Evolutionary conservation across 1,140 invertebrate species (phyloP), one percentile per base, ranked within the genome.

Genomic region (Drosophila baimaii): DNA sequence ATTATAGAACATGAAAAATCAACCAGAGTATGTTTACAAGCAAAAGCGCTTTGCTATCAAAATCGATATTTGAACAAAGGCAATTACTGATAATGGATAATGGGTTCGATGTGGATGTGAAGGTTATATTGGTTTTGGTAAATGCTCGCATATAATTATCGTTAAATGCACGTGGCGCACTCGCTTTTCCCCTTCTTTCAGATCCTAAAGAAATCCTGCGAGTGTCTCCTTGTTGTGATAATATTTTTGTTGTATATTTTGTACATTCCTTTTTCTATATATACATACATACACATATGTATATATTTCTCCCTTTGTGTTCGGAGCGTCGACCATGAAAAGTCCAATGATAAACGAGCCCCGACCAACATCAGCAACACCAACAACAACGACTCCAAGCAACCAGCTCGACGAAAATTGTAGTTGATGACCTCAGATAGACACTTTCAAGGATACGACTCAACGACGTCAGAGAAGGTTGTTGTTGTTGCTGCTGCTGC

Each of bases 401-500:
- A 68, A 49, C 41, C 31, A 49, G 68, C 82, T 54, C 56, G 41
- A 74, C 73, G 66, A 64, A 85, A 81, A 81, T 81, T 86, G 80
- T 89, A 68, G 80, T 89, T 89, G 84, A 89, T 89, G 85, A 89
- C 84, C 84, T 89, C 84, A 75, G 84, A 89, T 79, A 89, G 85
- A 90, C 74, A 65, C 66, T 75, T 78, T 90, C 84, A 89, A 89
- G 84, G 84, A 89, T 89, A 90, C 62, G 61, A 52, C 61, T 52
- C 62, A 65, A 65, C 65, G 65, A 69, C 37, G 77, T 39, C 68
- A 71, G 51, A 54, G 58, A 63, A 49, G 72, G 71, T 43, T 75
- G 81, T 63, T 61, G 52, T 54, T 52, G 27, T 52, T 55, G 19
- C 3, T 54, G 27, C 17, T 29, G 8, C 12, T 55, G 19, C 3